A percentile compares a stretch with the other conserved stretches of the same genome.
These are phyloP conservation scores for Bostrychus sinensis DNA, from an alignment of 2,113 vertebrate species.

Conservation along the genomic window DNA sequence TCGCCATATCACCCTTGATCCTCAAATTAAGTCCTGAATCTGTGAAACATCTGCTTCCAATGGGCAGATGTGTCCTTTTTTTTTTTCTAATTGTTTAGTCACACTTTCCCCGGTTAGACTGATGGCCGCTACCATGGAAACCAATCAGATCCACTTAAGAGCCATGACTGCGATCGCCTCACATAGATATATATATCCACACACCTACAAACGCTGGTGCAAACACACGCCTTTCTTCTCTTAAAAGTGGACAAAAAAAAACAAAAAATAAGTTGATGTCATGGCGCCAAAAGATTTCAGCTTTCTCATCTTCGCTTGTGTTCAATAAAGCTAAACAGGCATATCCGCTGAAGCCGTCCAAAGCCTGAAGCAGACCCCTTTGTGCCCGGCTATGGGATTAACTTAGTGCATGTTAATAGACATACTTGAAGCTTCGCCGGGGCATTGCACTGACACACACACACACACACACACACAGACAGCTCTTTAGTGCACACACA, in stretches of 20 bases:
- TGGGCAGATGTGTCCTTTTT: conserved; percentile 52
- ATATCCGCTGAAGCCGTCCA: conserved; percentile 35
- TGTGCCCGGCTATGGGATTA: conserved; percentile 58
- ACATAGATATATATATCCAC: conserved; percentile 8
- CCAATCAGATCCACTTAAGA: conserved; percentile 60
- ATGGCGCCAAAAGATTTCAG: conserved; percentile 20
- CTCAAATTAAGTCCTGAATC: conserved; percentile 22
- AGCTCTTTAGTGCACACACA: conserved; percentile 10
- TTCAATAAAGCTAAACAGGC: conserved; percentile 43
- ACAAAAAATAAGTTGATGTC: conserved; percentile 21
- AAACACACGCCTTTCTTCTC: conserved; percentile 20
- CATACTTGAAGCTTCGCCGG: conserved; percentile 38
- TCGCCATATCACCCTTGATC: background rate
- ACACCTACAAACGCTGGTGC: conserved; percentile 11
- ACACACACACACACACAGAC: no score
- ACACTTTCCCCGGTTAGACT: conserved; percentile 50
- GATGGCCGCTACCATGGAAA: conserved; percentile 58
- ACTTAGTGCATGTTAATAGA: conserved; percentile 52
- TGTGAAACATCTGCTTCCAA: conserved; percentile 27
- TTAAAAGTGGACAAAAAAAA: no score
- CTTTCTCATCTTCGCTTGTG: conserved; percentile 25
- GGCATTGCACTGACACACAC: conserved; percentile 17
- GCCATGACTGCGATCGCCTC: conserved; percentile 35
- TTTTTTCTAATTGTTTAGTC: conserved; percentile 55
- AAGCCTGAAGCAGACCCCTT: conserved; percentile 39